Percentiles rank a stretch among this genome's conserved stretches.
phyloP scores from a whole-genome alignment of 2,888 invertebrate genomes.

The Trachelus stipa region DNA sequence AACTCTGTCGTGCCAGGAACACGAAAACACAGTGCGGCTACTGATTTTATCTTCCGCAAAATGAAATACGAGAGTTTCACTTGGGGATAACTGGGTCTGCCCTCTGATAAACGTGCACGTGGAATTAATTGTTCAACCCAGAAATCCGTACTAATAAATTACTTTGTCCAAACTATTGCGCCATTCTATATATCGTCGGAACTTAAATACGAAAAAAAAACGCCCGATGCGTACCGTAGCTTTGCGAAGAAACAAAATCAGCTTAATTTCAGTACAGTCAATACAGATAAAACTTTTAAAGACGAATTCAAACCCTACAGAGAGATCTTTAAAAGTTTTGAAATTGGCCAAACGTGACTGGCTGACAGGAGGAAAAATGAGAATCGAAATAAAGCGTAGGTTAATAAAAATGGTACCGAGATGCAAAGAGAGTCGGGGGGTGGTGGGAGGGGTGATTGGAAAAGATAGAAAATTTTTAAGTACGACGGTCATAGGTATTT shows the following conservation, averaged over 20 bases:
- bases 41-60: not conserved
- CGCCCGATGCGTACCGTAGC: not conserved
- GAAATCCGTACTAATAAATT: no score
- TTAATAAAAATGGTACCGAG: not conserved
- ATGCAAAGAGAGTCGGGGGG: not conserved
- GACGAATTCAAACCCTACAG: not conserved
- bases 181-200: no score
- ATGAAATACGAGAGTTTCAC: not conserved
- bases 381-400: not conserved
- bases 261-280: not conserved
- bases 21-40: not conserved
- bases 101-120: no score
- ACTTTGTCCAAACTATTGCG: no score
- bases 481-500: not conserved
- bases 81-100: not conserved
- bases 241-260: not conserved
- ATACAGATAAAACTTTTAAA: not conserved
- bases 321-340: not conserved
- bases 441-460: rapidly evolving
- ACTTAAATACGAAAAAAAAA: no score
- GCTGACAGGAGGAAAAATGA: not conserved
- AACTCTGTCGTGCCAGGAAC: not conserved
- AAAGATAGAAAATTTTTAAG: not conserved
- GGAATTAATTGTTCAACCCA: no score
- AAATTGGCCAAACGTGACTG: not conserved